These are phyloP conservation scores for Heliconius eleuchia DNA, from an alignment of 1,140 invertebrate species.

Conservation along the genomic window DNA sequence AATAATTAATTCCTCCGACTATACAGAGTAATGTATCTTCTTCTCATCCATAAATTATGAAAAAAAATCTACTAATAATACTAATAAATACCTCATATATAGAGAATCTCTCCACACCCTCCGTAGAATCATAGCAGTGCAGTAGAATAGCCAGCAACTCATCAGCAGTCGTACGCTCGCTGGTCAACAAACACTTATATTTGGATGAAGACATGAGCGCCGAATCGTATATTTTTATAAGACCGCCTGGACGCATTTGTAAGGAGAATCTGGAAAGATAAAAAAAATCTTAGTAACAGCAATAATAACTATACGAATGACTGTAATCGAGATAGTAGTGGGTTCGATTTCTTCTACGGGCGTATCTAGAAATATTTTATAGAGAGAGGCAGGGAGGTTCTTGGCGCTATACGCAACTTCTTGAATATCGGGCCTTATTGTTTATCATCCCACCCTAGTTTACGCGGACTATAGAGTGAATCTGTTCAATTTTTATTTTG, in stretches of 20 bases:
- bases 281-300: slow-evolving; percentile 11
- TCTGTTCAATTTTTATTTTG: background rate
- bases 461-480: background rate
- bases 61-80: no score
- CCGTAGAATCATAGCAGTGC: slow-evolving; percentile 91
- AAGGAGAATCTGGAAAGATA: slow-evolving; percentile 89
- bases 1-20: no score
- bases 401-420: no score
- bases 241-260: slow-evolving; percentile 90
- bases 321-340: no score
- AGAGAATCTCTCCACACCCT: slow-evolving; percentile 92
- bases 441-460: no score
- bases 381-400: no score
- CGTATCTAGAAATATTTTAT: no score
- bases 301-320: background rate
- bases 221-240: slow-evolving; percentile 95
- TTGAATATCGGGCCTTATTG: background rate
- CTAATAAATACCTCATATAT: slow-evolving; percentile 89
- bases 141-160: slow-evolving; percentile 93
- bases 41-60: no score
- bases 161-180: slow-evolving; percentile 93
- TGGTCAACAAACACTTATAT: slow-evolving; percentile 95
- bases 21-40: no score
- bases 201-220: slow-evolving; percentile 94
- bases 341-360: no score